A percentile compares a stretch with the other conserved stretches of the same genome.
Conservation (phyloP, 2,113 vertebrate species). For the rat (Rattus norvegicus) region DNA sequence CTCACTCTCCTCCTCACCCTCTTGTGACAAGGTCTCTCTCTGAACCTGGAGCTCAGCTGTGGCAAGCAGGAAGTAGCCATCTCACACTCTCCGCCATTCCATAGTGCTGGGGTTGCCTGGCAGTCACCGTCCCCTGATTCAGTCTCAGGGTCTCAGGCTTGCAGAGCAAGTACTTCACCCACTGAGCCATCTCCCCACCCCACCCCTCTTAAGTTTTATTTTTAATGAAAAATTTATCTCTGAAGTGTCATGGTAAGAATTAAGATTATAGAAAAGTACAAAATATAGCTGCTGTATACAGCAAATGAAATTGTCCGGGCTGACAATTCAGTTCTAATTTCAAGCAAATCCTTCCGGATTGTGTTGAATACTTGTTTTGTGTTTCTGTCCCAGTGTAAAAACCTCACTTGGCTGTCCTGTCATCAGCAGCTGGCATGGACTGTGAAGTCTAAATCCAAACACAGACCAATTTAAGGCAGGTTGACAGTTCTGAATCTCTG, state of each 20-base stretch:
- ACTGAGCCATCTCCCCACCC: not conserved
- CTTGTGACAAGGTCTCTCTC: not conserved
- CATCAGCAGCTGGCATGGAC: not conserved
- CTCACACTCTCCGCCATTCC: not conserved
- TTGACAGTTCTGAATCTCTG: not conserved
- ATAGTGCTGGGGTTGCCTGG: not conserved
- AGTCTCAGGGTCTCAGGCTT: not conserved
- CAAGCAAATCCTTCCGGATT: not conserved
- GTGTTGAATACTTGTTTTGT: not conserved
- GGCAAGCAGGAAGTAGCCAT: not conserved
- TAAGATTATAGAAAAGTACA: not conserved
- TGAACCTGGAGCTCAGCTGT: not conserved
- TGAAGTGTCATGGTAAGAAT: not conserved
- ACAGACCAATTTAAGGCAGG: not conserved
- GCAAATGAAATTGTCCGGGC: not conserved
- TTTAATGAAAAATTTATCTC: not conserved
- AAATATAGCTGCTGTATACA: not conserved
- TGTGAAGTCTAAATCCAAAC: not conserved
- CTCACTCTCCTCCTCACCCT: not conserved
- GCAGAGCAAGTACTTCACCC: not conserved
- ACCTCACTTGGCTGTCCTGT: not conserved
- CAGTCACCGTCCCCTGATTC: not conserved
- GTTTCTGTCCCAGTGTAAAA: not conserved
- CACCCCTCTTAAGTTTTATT: not conserved
- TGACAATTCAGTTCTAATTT: not conserved